Conservation (phyloP, 2,797 vertebrate species). For the Argya squamiceps region DNA sequence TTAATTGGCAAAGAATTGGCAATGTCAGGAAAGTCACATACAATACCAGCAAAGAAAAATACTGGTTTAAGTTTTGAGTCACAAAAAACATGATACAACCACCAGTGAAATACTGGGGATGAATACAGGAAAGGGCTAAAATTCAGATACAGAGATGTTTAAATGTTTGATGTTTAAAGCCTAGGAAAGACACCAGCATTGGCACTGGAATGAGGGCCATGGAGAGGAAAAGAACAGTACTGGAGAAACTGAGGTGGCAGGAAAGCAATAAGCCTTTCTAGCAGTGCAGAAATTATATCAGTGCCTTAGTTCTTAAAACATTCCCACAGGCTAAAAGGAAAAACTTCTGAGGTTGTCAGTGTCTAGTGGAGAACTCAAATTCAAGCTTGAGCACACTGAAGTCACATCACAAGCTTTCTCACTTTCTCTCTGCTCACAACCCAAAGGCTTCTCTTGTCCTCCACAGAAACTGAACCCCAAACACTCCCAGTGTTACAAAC, state of each 20-base stretch:
- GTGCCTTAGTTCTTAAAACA: not conserved
- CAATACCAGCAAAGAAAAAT: not conserved
- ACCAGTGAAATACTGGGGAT: not conserved
- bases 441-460: not conserved
- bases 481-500: fast-evolving
- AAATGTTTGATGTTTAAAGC: not conserved
- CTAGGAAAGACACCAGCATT: not conserved
- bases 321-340: not conserved
- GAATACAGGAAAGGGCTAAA: not conserved
- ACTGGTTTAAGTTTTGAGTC: not conserved
- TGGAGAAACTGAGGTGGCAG: not conserved
- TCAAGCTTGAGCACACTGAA: not conserved
- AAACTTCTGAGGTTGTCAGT: not conserved
- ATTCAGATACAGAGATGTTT: not conserved
- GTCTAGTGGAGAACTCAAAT: not conserved
- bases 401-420: not conserved
- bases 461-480: not conserved
- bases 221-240: not conserved
- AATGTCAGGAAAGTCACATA: not conserved
- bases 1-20: not conserved
- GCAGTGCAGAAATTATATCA: not conserved
- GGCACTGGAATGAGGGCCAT: not conserved
- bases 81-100: not conserved
- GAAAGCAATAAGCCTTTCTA: not conserved
- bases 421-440: not conserved